Conservation (phyloP, 1,140 invertebrate species). For the Agrypnia vestita region DNA sequence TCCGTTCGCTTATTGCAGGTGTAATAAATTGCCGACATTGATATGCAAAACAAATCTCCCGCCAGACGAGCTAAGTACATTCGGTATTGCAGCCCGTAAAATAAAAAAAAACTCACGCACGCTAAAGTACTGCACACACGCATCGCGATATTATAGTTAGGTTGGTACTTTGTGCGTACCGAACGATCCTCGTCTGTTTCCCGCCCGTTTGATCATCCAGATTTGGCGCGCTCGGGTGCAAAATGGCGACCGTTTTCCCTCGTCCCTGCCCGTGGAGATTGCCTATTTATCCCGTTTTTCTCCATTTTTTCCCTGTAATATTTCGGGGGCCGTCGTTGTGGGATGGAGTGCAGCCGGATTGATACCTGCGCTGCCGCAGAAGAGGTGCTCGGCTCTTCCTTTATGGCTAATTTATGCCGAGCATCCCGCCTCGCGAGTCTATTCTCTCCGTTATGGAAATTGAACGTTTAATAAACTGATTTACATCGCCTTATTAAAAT, state of each 20-base stretch:
- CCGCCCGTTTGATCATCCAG: conserved; percentile 10
- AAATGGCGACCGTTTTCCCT: conserved; percentile 10
- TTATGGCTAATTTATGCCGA: conserved; percentile 49
- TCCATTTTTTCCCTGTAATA: conserved; percentile 32
- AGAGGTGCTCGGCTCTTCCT: background rate
- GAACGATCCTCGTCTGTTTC: background rate
- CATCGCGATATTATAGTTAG: background rate
- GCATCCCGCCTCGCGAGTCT: conserved; percentile 10
- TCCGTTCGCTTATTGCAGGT: conserved; percentile 44
- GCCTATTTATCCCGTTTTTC: conserved; percentile 45
- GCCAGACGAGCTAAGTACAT: background rate
- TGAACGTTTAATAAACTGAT: conserved; percentile 47
- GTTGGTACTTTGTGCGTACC: background rate
- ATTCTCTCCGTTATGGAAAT: conserved; percentile 42
- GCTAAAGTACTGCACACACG: background rate
- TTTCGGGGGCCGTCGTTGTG: conserved; percentile 8
- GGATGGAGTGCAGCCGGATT: conserved; percentile 24
- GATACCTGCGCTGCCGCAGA: conserved; percentile 25
- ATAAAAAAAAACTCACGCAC: background rate
- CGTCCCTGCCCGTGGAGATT: conserved; percentile 43
- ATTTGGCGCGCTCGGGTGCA: background rate
- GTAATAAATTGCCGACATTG: conserved; percentile 56
- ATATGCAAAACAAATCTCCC: conserved; percentile 56
- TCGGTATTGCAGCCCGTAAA: conserved; percentile 5
- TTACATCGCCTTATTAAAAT: conserved; percentile 49